A percentile compares a stretch with the other conserved stretches of the same genome.
Evolutionary conservation across 2,888 invertebrate genomes (phyloP).

Genomic region (Callimorpha dominula): DNA sequence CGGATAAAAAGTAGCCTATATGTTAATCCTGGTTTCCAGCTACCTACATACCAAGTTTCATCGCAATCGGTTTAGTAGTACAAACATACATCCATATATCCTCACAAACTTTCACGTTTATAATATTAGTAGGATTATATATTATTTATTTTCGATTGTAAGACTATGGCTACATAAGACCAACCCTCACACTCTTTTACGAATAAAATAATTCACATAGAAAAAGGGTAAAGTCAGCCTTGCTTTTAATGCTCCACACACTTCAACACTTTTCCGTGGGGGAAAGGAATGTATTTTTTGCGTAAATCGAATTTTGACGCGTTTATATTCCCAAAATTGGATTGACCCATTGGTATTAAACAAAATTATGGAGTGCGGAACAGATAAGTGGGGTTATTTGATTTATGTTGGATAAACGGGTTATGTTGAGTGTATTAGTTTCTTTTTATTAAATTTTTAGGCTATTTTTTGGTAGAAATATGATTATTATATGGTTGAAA

Average conservation of each 20-base stretch:
- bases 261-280: conserved; percentile 66
- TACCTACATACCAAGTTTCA: no score
- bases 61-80: no score
- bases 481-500: background rate
- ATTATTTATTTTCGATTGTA: no score
- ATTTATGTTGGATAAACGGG: conserved; percentile 69
- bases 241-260: conserved; percentile 75
- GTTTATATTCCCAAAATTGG: conserved; percentile 78
- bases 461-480: conserved; percentile 1
- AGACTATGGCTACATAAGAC: background rate
- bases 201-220: conserved; percentile 38
- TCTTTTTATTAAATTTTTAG: conserved; percentile 30
- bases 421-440: conserved; percentile 59
- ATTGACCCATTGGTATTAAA: conserved; percentile 76
- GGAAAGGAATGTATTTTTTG: conserved; percentile 69
- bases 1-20: no score
- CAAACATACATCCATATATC: no score
- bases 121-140: no score
- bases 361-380: conserved; percentile 75
- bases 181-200: conserved; percentile 18
- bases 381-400: conserved; percentile 75
- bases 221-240: conserved; percentile 59
- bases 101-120: no score
- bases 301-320: conserved; percentile 80
- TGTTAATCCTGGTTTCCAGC: no score